Evolutionary conservation across 1,140 invertebrate species (phyloP), one percentile per base, ranked within the genome.

Genomic region (Bombus cullumanus): DNA sequence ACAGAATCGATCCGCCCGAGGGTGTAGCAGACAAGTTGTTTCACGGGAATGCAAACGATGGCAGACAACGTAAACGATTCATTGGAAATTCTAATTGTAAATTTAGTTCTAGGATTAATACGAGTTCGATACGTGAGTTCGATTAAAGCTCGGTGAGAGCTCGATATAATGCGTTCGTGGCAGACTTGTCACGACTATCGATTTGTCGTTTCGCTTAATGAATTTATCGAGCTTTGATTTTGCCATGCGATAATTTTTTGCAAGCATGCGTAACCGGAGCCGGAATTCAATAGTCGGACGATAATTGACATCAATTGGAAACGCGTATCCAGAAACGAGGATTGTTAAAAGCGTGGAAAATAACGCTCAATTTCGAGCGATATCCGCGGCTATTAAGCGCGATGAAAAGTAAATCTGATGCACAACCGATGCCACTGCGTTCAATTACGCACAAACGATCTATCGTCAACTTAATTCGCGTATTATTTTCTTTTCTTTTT

Each of bases 291-390:
- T 80, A 39, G 28, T 80, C 76, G 68, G 3, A 8, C 5, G 43
- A 76, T 84, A 84, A 84, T 84, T 71, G 75, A 79, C 78, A 53
- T 41, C 22, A 62, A 62, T 64, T 68, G 83, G 66, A 31, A 66
- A 41, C 62, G 62, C 43, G 75, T 68, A 37, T 28, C 15, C n/a
- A 13, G 64, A 31, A 57, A 53, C 47, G 64, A 47, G 59, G 34
- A 62, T 80, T 59, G 83, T 84, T 79, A 72, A 84, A 68, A 68
- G 66, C 76, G 53, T 68, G 64, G 83, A 84, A 84, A 79, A 84
- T 80, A 80, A 79, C 66, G 62, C 72, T 69, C 53, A 37, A 84
- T 84, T 79, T 76, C 15, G 66, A 37, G 12, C 53, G 39, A 80
- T 72, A 69, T 57, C 37, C 37, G 75, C 3, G 37, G 68, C 31